A percentile compares a stretch with the other conserved stretches of the same genome.
Evolutionary conservation across 1,140 invertebrate genomes (phyloP).

Genomic region (Aphis craccivora): DNA sequence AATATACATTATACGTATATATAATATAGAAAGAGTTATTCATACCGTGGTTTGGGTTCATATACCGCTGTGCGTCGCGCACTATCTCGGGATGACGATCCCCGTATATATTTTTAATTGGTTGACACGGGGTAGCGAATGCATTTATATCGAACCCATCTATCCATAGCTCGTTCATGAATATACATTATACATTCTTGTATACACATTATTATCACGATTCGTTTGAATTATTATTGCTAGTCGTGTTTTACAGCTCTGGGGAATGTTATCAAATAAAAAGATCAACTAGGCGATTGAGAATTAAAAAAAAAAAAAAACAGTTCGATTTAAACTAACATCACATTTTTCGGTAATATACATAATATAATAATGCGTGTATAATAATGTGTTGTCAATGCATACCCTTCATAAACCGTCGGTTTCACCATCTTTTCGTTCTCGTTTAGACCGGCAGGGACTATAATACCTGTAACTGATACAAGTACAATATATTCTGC

Average conservation of each 20-base stretch:
- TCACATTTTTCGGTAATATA: not conserved
- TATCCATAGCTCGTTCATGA: not conserved
- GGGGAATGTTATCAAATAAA: conserved; percentile 33
- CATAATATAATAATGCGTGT: not conserved
- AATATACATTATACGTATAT: not conserved
- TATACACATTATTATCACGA: not conserved
- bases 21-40: not conserved
- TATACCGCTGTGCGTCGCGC: not conserved
- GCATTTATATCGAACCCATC: not conserved
- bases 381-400: not conserved
- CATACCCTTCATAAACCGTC: not conserved
- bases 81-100: conserved; percentile 26
- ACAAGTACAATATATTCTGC: not conserved
- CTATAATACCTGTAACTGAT: not conserved
- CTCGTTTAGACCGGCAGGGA: not conserved
- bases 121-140: not conserved
- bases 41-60: not conserved
- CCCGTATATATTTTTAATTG: conserved; percentile 28
- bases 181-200: not conserved
- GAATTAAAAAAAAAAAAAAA: not conserved
- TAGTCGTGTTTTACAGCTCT: not conserved
- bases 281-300: not conserved
- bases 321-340: not conserved
- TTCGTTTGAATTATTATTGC: conserved; percentile 10
- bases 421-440: not conserved